Base-by-base conservation (phyloP, 1,140 invertebrate species). In the Leptinotarsa defecta region DNA sequence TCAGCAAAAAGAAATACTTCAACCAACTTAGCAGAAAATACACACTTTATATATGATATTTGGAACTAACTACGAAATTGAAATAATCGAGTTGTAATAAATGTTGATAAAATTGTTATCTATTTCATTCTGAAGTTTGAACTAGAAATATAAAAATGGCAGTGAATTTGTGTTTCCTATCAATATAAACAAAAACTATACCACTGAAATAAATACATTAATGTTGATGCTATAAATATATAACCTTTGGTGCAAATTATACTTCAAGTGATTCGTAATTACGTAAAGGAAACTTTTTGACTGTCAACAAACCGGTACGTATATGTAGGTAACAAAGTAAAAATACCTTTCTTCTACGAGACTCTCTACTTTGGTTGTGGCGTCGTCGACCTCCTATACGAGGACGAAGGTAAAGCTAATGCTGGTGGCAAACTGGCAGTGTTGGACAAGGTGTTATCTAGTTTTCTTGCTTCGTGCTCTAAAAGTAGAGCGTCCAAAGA, bases 401-500 rank as follows among this genome's bases (percentile, higher is more conserved):
- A 67, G 8, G 86, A 76, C 8, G 86, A 77, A 68, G 84, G 85
- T 76, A 85, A 79, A 61, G 82, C 85, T 71, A 87, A 79, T 52
- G 85, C 84, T 43, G 90, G 89, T 15, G 90, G 90, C 75, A 91
- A 85, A 81, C 90, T 91, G 80, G 91, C 87, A 48, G 85, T 88
- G 74, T 80, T 87, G 0, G 89, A 87, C 15, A 92, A 83, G 1
- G 91, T 91, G 77, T 88, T 91, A 84, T 95, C 94, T 74, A 96
- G 86, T 84, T 94, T 95, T 74, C 93, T 87, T 4, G 95, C 91
- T 85, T 97, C 96, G 78, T 94, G 94, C 81, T 97, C 94, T 72
- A 97, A 85, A 4, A 96, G 88, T 74, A 92, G 88, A 1, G 94
- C 91, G 86, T 96, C 95, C 34, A 96, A 85, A 0, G 92, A 91